A percentile compares a stretch with the other conserved stretches of the same genome.
These are phyloP conservation scores for Lampris incognitus DNA, from an alignment of 2,113 vertebrate genomes.

Conservation along the genomic window DNA sequence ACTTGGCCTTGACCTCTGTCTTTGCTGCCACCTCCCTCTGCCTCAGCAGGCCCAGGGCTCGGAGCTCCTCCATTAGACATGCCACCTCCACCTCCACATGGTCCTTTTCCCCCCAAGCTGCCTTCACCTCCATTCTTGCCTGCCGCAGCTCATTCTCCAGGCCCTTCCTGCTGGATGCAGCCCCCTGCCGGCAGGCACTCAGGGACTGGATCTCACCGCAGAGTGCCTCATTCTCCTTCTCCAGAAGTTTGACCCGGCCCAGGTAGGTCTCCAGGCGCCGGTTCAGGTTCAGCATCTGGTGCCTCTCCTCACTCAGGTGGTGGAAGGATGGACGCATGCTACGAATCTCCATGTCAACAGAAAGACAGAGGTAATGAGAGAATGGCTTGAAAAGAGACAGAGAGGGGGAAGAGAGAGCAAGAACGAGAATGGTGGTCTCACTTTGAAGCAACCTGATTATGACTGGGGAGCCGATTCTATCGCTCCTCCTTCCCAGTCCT, in stretches of 20 bases:
- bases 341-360: slow-evolving; percentile 73
- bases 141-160: slow-evolving; percentile 84
- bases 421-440: slow-evolving; percentile 3
- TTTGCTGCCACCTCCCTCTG: slow-evolving; percentile 82
- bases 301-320: slow-evolving; percentile 84
- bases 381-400: background rate
- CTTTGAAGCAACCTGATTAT: slow-evolving; percentile 22
- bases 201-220: slow-evolving; percentile 82
- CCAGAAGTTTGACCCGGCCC: slow-evolving; percentile 88
- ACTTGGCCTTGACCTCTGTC: slow-evolving; percentile 74
- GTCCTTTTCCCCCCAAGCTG: slow-evolving; percentile 84
- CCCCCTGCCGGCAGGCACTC: slow-evolving; percentile 63
- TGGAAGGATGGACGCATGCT: slow-evolving; percentile 21
- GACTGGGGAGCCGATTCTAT: slow-evolving; percentile 24
- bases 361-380: slow-evolving; percentile 3
- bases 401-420: no score
- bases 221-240: slow-evolving; percentile 89
- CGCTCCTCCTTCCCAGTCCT: slow-evolving; percentile 38
- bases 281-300: slow-evolving; percentile 95
- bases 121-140: slow-evolving; percentile 81
- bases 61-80: slow-evolving; percentile 82
- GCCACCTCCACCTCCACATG: slow-evolving; percentile 84
- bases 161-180: slow-evolving; percentile 37
- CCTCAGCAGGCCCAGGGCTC: slow-evolving; percentile 78
- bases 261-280: slow-evolving; percentile 90